phyloP scores from a whole-genome alignment of 2,888 invertebrate species.

The Barypeithes pellucidus region DNA sequence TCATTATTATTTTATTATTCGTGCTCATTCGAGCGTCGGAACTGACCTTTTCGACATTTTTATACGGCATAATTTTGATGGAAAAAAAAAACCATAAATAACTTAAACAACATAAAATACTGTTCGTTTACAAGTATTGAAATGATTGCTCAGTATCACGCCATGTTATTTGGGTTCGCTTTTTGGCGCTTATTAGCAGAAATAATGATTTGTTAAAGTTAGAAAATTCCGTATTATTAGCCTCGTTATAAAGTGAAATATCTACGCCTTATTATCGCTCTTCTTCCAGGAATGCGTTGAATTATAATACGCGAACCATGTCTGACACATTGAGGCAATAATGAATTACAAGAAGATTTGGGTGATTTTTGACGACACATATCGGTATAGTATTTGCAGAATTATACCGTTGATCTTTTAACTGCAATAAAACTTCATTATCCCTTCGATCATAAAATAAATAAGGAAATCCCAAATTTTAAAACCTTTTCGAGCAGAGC shows the following conservation, averaged over 20 bases:
- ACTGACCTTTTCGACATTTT: slow-evolving; percentile 42
- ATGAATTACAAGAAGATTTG: not conserved
- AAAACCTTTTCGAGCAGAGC: too few species aligned
- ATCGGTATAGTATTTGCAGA: too few species aligned
- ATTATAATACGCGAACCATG: not conserved
- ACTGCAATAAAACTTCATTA: too few species aligned
- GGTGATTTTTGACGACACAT: too few species aligned
- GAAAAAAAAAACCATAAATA: slow-evolving; percentile 41
- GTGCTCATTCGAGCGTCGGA: slow-evolving; percentile 36
- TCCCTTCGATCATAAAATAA: too few species aligned
- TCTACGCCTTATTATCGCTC: slow-evolving; percentile 5
- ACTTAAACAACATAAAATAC: slow-evolving; percentile 37
- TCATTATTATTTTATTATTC: slow-evolving; percentile 40
- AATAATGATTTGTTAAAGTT: slow-evolving; percentile 24
- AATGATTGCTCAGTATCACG: slow-evolving; percentile 45
- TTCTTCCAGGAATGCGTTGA: slow-evolving; percentile 10
- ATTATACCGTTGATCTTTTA: too few species aligned
- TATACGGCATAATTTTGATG: slow-evolving; percentile 32
- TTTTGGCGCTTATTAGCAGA: slow-evolving; percentile 43
- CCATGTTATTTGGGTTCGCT: slow-evolving; percentile 37
- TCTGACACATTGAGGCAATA: not conserved
- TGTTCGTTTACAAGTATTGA: slow-evolving; percentile 25
- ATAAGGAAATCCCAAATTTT: too few species aligned
- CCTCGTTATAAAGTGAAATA: slow-evolving; percentile 8
- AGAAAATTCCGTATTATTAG: slow-evolving; percentile 35